A percentile compares a stretch with the other conserved stretches of the same genome.
Evolutionary conservation across 2,888 invertebrate genomes (phyloP).

Genomic region (Acleris emargana): DNA sequence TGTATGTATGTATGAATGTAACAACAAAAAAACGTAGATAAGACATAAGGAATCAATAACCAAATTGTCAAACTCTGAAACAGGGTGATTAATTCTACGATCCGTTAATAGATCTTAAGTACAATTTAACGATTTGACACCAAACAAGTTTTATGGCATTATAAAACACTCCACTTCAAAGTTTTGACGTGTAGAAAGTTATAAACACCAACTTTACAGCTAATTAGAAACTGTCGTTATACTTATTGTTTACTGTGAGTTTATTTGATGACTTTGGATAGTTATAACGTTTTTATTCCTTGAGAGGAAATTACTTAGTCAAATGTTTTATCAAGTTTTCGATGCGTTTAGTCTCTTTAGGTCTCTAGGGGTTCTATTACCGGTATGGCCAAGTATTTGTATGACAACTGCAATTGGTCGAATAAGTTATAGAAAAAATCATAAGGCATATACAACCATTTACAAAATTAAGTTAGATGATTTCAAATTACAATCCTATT

Average conservation of each 20-base stretch:
- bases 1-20: too few relatives aligned
- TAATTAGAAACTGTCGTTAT: conserved; percentile 7
- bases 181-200: conserved; percentile 46
- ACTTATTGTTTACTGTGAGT: conserved; percentile 21
- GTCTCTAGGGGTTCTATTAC: too few relatives aligned
- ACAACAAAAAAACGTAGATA: too few relatives aligned
- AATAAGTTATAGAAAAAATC: too few relatives aligned
- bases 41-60: background rate
- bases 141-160: conserved; percentile 61
- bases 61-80: conserved; percentile 19
- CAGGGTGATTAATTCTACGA: conserved; percentile 52
- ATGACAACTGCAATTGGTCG: too few relatives aligned
- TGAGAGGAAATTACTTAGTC: background rate
- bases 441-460: too few relatives aligned
- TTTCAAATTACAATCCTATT: too few relatives aligned
- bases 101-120: conserved; percentile 66
- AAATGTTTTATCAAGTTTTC: too few relatives aligned
- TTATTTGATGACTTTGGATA: conserved; percentile 19
- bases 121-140: conserved; percentile 74
- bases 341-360: too few relatives aligned
- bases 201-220: conserved; percentile 28
- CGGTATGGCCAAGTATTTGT: too few relatives aligned
- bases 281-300: conserved; percentile 8
- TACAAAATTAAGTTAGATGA: too few relatives aligned
- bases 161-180: conserved; percentile 54